Evolutionary conservation across 2,113 vertebrate genomes (phyloP), one percentile per base, ranked within the genome.

Genomic region (Axis porcinus): DNA sequence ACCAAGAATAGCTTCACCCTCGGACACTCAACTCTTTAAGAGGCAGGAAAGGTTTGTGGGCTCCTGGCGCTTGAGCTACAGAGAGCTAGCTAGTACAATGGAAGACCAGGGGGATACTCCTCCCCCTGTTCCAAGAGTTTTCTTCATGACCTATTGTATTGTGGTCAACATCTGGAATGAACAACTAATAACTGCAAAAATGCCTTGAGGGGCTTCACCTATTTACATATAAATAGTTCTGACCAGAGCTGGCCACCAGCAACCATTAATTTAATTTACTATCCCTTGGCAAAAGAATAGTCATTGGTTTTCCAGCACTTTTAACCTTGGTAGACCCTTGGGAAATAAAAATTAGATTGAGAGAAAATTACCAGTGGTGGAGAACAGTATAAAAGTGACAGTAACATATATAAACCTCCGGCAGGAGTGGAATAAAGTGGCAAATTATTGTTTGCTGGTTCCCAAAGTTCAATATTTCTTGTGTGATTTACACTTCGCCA

Each of bases 291-390:
- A 98, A 99, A 98, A 98, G 94, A 99, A 98, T 94, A 98, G 98
- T 98, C 98, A 98, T 98, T 98, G 98, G 98, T 98, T 99, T 98
- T 98, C 98, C 95, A 98, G 98, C 97, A 99, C 99, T 99, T 99
- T 99, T 98, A 99, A 99, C 99, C 99, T 99, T 98, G 98, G 98
- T 92, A 97, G 99, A 98, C 99, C 98, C 98, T 98, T 99, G 99
- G 99, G 99, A 99, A 99, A 99, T 99, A 99, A 99, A 99, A 99
- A 99, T 99, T 99, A 99, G 98, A 99, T 99, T 98, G 99, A 98
- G 98, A 98, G 99, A 99, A 99, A 99, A 99, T 99, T 99, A 99
- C 99, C 98, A 97, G 97, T 97, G 97, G 98, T 98, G 76, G 98
- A 96, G 97, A 99, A 99, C 98, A 98, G 98, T 98, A 98, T 99